Evolutionary conservation across 2,888 invertebrate genomes (phyloP).

Genomic region (Acrocyrtus sp.): DNA sequence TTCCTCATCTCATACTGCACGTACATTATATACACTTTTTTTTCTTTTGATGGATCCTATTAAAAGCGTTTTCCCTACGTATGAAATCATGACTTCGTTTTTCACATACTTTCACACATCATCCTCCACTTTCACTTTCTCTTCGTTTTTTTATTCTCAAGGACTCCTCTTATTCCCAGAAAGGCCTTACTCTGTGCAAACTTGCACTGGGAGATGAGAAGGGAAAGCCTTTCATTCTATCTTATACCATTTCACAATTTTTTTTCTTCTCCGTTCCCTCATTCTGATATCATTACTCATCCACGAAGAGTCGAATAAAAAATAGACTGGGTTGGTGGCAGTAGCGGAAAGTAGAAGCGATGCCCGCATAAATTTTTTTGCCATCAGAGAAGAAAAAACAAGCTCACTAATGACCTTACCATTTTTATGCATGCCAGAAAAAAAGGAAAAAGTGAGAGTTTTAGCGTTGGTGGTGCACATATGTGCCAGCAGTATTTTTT

Average conservation of each 20-base stretch:
- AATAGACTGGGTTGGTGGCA: background rate
- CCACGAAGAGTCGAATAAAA: background rate
- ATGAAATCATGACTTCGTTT: background rate
- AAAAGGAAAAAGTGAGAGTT: too few relatives aligned
- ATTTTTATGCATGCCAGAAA: constrained; percentile 13
- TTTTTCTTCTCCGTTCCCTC: background rate
- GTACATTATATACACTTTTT: too few relatives aligned
- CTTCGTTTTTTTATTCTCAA: constrained; percentile 25
- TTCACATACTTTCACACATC: constrained; percentile 35
- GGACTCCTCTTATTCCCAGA: constrained; percentile 11
- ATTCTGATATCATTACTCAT: constrained; percentile 37
- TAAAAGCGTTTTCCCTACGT: background rate
- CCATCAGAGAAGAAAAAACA: constrained; percentile 9
- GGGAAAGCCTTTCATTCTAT: background rate
- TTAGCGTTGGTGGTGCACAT: too few relatives aligned
- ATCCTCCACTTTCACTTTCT: constrained; percentile 22
- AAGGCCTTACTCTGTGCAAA: background rate
- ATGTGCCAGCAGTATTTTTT: background rate
- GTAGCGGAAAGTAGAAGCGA: background rate
- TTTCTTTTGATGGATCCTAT: constrained; percentile 9
- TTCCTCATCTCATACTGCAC: too few relatives aligned
- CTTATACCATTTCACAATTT: constrained; percentile 10
- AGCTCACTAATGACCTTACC: constrained; percentile 31
- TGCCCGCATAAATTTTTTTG: background rate
- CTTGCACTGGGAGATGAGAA: background rate